phyloP scores from a whole-genome alignment of 2,888 invertebrate genomes.

The Urechis unicinctus region DNA sequence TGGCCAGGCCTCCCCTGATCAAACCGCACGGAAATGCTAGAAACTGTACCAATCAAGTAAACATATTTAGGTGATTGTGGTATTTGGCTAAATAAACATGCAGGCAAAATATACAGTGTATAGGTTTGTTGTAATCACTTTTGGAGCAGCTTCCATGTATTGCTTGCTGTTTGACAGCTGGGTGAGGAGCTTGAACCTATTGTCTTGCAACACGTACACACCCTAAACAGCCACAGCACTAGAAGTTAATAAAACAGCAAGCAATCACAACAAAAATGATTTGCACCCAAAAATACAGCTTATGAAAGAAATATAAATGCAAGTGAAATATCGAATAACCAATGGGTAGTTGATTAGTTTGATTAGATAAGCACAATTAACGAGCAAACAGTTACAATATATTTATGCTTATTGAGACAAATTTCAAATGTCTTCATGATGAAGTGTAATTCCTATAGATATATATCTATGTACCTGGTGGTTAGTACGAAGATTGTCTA shows the following conservation, averaged over 20 bases:
- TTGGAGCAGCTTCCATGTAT: constrained; percentile 83
- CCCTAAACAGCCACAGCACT: constrained; percentile 58
- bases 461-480: constrained; percentile 66
- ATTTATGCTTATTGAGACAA: too few species aligned
- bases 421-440: too few species aligned
- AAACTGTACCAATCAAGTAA: constrained; percentile 32
- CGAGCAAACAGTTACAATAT: too few species aligned
- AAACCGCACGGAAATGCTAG: constrained; percentile 92
- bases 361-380: too few species aligned
- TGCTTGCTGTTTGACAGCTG: constrained; percentile 84
- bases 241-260: too few species aligned
- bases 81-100: background rate
- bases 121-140: constrained; percentile 61
- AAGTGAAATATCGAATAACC: too few species aligned
- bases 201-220: constrained; percentile 95
- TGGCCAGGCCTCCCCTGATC: constrained; percentile 87
- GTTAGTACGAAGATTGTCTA: constrained; percentile 94
- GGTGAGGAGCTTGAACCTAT: constrained; percentile 82
- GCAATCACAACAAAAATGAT: too few species aligned
- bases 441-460: too few species aligned
- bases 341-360: too few species aligned
- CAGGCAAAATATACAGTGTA: background rate
- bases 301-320: too few species aligned
- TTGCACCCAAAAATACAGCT: too few species aligned
- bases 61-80: too few species aligned